Conservation (phyloP, 2,888 invertebrate species). For the Dione vanillae region DNA sequence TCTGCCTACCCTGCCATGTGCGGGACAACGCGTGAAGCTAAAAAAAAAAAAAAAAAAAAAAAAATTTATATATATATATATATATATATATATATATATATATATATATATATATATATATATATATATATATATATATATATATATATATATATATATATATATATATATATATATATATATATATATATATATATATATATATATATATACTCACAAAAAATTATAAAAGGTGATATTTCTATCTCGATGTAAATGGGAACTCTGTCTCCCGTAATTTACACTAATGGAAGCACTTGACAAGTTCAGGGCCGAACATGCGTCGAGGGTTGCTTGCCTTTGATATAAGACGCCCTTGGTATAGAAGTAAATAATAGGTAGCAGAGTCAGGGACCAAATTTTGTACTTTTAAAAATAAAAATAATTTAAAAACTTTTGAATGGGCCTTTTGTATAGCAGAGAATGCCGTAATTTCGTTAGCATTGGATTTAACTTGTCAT, state of each 20-base stretch:
- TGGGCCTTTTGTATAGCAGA: not conserved
- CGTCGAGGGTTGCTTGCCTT: conserved; percentile 28
- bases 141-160: no score
- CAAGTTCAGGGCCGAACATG: conserved; percentile 40
- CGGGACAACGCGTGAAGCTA: no score
- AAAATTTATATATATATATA: no score
- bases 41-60: no score
- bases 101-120: no score
- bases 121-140: no score
- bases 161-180: no score
- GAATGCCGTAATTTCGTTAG: not conserved
- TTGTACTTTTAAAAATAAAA: not conserved
- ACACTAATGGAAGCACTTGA: conserved; percentile 37
- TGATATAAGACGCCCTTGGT: conserved; percentile 14
- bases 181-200: no score
- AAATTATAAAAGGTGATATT: conserved; percentile 13
- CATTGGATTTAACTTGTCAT: no score
- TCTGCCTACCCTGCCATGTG: no score
- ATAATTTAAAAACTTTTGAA: not conserved
- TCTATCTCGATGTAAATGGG: conserved; percentile 10
- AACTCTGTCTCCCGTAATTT: conserved; percentile 26
- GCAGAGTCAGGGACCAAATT: not conserved
- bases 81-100: no score
- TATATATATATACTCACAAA: not conserved
- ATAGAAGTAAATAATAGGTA: conserved; percentile 4